Evolutionary conservation across 2,797 vertebrate genomes (phyloP), one percentile per base, ranked within the genome.

Genomic region (Darevskia mixta): DNA sequence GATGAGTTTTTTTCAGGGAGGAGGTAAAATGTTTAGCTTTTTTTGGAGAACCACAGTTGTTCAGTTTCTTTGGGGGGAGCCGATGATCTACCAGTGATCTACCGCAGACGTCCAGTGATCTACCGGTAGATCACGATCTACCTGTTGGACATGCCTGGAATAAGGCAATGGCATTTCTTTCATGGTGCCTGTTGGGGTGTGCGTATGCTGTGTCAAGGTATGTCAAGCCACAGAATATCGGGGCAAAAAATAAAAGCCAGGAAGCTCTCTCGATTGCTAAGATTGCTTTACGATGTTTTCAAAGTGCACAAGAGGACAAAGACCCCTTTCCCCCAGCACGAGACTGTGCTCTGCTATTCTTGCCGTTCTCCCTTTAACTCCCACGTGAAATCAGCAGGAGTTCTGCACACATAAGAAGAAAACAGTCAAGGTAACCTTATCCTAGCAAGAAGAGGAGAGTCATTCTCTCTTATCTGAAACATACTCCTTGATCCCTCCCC

Each of bases 391-490:
- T 45, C 79, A 86, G 49, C 2, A 9, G 82, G 79, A 80, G 72
- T 86, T 90, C 86, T 77, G 17, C 29, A 81, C 23, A 8, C 25
- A 1, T 49, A 83, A 88, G 58, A 61, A 0, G 0, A 49, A 78
- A 25, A 61, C 23, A 89, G 89, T 88, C 87, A 82, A 11, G 67
- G 45, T 79, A 88, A 84, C 76, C 87, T 88, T 79, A 45, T 61
- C 67, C 20, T 27, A 73, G 61, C 75, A 45, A 79, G 4, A 64
- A 72, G 35, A 23, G 38, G 13, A 8, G 18, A 11, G 69, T 64
- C 61, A 23, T 23, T 23, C 55, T 79, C 23, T 32, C 3, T 88
- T 79, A 32, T 38, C 27, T 69, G 73, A 55, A 69, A 45, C 17
- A 15, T 45, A 27, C 13, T 61, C 67, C 32, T 86, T 69, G 15